A percentile compares a stretch with the other conserved stretches of the same genome.
phyloP scores from a whole-genome alignment of 2,888 invertebrate species.

The Acanthosepion esculentum region DNA sequence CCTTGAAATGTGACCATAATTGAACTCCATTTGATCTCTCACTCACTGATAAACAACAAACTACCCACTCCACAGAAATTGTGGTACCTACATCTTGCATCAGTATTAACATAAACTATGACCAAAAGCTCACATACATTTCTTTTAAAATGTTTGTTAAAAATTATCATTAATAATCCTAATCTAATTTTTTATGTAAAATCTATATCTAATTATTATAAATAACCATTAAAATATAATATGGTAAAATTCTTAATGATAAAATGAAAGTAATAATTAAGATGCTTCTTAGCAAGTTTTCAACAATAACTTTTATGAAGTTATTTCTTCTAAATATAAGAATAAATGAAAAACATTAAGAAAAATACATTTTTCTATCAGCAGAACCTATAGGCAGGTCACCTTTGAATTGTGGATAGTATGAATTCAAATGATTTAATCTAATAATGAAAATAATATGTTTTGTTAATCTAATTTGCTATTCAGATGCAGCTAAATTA shows the following conservation, averaged over 20 bases:
- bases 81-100: too few species aligned
- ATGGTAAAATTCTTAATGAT: background rate
- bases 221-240: too few species aligned
- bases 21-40: too few species aligned
- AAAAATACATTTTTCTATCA: background rate
- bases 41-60: too few species aligned
- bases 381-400: background rate
- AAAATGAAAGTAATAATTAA: background rate
- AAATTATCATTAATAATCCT: too few species aligned
- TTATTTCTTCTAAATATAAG: background rate
- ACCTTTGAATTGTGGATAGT: background rate
- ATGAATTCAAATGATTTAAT: slow-evolving; percentile 9
- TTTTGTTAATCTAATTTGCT: slow-evolving; percentile 21
- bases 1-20: too few species aligned
- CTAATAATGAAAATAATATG: background rate
- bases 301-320: background rate
- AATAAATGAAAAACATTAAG: background rate
- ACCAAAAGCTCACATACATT: too few species aligned
- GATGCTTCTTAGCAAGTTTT: background rate
- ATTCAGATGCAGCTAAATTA: background rate
- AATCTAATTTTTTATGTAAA: too few species aligned
- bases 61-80: too few species aligned
- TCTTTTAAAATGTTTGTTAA: too few species aligned
- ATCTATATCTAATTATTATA: too few species aligned
- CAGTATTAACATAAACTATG: too few species aligned